Evolutionary conservation across 2,888 invertebrate species (phyloP), one percentile per base, ranked within the genome.

Genomic region (Lepidocyrtinus sp.): DNA sequence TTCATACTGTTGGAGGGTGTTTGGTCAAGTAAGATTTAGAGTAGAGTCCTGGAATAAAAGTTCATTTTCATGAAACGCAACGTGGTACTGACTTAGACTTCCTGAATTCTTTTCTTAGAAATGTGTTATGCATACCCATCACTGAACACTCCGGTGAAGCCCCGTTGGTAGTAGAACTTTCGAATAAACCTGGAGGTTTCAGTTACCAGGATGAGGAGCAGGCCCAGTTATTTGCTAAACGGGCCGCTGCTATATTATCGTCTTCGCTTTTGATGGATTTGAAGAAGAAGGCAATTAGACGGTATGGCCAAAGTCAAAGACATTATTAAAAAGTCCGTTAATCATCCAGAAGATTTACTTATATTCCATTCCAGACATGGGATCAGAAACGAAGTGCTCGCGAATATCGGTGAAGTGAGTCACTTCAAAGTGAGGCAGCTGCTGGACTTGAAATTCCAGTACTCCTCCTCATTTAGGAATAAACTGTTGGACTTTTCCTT

Each of bases 361-460:
- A n/a, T n/a, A n/a, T n/a, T n/a, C n/a, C n/a, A n/a, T n/a, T n/a
- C n/a, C n/a, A n/a, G n/a, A 12, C 76, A 77, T 45, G 76, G 76
- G 24, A 80, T 80, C 19, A 22, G 72, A 2, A 72, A 81, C 22
- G 76, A 77, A 26, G 76, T 77, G 1, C 55, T 77, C 36, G 76
- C 76, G 19, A 77, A 77, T 46, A 77, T 77, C 64, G 71, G 76
- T 2, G 76, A 77, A 65, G 76, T 77, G 21, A 71, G 71, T 12
- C 45, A 22, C 22, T 21, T 71, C 36, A 77, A 72, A 36, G 81
- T 81, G 27, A 75, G 68, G 63, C 72, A 76, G 21, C 36, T 81
- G 24, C 25, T 81, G 9, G 81, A 81, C 25, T 9, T 76, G 50
- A 71, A 76, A 45, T 76, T 77, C 69, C 26, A 72, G 12, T 76